phyloP scores from a whole-genome alignment of 2,113 vertebrate genomes.

The Fulmarus glacialis region DNA sequence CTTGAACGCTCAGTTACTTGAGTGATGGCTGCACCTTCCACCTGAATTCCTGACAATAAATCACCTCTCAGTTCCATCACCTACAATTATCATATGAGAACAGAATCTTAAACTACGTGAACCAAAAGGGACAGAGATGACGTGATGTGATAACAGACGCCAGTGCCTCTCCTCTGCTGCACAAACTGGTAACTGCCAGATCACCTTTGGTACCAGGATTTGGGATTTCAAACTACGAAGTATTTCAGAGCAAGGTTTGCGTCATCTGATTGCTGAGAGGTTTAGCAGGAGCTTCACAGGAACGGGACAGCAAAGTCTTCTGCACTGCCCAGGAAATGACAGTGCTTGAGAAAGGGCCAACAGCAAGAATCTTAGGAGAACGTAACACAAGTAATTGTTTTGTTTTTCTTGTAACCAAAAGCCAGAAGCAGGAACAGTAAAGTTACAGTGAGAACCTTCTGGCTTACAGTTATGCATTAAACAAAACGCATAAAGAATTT shows the following conservation, averaged over 20 bases:
- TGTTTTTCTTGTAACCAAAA: neutral
- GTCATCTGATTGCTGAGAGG: rapidly evolving
- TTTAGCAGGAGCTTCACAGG: neutral
- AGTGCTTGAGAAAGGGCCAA: neutral
- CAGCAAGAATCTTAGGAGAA: neutral
- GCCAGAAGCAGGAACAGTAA: neutral
- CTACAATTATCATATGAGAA: rapidly evolving
- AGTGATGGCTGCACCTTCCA: neutral
- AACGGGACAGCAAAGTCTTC: neutral
- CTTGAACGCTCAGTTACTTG: neutral
- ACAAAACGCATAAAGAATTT: neutral
- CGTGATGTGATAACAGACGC: rapidly evolving
- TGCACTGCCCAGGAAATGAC: neutral
- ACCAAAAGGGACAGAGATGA: neutral
- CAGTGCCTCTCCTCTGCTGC: neutral
- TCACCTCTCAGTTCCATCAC: neutral
- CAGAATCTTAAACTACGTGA: neutral
- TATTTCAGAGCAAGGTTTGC: neutral
- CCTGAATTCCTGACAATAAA: neutral
- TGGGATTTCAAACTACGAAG: neutral
- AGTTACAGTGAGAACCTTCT: neutral
- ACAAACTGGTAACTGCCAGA: neutral
- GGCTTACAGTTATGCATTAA: too few species aligned
- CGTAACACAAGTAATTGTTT: too few species aligned
- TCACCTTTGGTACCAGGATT: neutral